These are phyloP conservation scores for Helicoverpa armigera DNA, from an alignment of 1,140 invertebrate species.

Conservation along the genomic window DNA sequence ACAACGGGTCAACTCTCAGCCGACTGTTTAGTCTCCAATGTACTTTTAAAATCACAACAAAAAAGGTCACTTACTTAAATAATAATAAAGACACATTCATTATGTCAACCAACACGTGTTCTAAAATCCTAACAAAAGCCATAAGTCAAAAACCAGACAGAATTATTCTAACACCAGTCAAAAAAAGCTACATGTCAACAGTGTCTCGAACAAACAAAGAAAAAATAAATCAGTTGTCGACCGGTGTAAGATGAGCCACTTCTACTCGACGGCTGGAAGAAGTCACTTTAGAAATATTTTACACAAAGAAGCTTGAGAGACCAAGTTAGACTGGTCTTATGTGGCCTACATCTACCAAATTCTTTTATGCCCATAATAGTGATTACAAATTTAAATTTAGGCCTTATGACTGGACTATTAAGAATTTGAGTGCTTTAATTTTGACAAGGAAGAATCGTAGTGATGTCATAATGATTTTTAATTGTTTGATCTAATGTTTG, in stretches of 20 bases:
- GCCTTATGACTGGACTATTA: constrained; percentile 48
- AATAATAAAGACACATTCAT: constrained; percentile 34
- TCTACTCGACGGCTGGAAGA: constrained; percentile 48
- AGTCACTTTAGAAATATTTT: constrained; percentile 54
- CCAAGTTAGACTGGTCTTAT: constrained; percentile 62
- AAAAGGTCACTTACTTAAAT: background rate
- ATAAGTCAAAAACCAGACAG: constrained; percentile 68
- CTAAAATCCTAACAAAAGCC: constrained; percentile 50
- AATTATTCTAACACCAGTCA: constrained; percentile 66
- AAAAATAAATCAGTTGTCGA: constrained; percentile 75
- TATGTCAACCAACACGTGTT: constrained; percentile 57
- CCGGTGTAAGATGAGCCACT: constrained; percentile 56
- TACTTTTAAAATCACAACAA: background rate
- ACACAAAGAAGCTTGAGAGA: constrained; percentile 70
- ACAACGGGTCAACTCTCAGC: too few species aligned
- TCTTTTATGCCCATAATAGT: constrained; percentile 61
- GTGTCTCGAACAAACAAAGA: constrained; percentile 78
- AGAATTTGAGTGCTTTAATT: constrained; percentile 32
- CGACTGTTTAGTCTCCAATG: too few species aligned
- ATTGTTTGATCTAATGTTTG: constrained; percentile 31
- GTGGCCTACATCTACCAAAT: constrained; percentile 75
- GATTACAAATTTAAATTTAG: constrained; percentile 60
- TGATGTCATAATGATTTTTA: constrained; percentile 47
- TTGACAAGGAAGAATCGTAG: constrained; percentile 31
- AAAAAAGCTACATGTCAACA: constrained; percentile 77